Conservation (phyloP, 2,113 vertebrate genomes). For the Amphiprion ocellaris region DNA sequence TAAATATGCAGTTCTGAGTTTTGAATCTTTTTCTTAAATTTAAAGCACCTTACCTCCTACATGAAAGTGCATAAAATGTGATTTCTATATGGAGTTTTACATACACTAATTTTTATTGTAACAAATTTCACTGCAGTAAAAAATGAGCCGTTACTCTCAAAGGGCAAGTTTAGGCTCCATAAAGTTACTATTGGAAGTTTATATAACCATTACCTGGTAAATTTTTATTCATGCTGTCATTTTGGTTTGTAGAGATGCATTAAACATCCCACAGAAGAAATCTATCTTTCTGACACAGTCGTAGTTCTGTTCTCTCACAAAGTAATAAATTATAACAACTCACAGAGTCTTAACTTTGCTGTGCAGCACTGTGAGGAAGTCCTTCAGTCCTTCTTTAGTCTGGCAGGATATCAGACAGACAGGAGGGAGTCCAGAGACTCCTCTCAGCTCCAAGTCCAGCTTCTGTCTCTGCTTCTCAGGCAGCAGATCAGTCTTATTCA, state of each 20-base stretch:
- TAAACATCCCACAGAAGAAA: neutral
- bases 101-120: neutral
- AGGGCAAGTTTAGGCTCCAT: neutral
- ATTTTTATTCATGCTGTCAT: no score
- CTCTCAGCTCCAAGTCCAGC: conserved; percentile 55
- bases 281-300: neutral
- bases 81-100: no score
- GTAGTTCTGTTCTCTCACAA: neutral
- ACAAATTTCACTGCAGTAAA: neutral
- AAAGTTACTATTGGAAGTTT: neutral
- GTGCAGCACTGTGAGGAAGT: conserved; percentile 70
- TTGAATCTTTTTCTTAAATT: no score
- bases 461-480: conserved; percentile 45
- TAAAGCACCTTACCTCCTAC: no score
- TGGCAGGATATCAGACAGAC: conserved; percentile 73
- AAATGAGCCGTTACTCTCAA: no score
- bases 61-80: no score
- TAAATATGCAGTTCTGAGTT: no score
- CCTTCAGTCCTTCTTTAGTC: conserved; percentile 66
- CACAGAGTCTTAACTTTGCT: conserved; percentile 66
- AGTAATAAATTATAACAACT: conserved; percentile 27
- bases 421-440: conserved; percentile 57
- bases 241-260: neutral
- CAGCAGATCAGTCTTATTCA: conserved; percentile 77
- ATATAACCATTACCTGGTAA: no score